phyloP scores from a whole-genome alignment of 2,113 vertebrate genomes.

The Trichomycterus rosablanca region DNA sequence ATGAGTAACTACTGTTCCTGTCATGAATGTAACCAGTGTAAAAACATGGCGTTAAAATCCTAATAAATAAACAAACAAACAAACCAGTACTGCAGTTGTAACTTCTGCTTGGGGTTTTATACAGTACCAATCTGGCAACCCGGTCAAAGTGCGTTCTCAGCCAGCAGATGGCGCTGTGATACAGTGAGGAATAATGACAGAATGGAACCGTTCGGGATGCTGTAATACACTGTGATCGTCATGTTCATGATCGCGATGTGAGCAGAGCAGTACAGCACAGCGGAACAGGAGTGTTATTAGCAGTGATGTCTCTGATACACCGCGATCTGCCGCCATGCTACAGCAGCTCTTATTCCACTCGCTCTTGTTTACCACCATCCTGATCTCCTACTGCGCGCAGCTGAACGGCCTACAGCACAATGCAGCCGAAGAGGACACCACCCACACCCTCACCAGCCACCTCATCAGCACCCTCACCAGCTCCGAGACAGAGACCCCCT shows the following conservation, averaged over 20 bases:
- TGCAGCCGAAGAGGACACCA: slow-evolving; percentile 29
- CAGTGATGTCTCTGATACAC: slow-evolving; percentile 48
- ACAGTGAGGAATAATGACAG: slow-evolving; percentile 13
- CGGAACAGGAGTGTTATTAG: background rate
- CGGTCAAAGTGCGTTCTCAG: background rate
- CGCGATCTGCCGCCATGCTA: slow-evolving; percentile 42
- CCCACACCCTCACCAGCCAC: background rate
- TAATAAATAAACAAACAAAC: too few relatives aligned
- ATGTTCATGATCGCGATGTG: slow-evolving; percentile 12
- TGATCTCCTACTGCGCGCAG: slow-evolving; percentile 40
- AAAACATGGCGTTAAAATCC: too few relatives aligned
- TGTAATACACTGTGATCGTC: slow-evolving; percentile 13
- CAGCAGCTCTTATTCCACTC: slow-evolving; percentile 26
- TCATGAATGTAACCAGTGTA: too few relatives aligned
- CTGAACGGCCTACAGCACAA: slow-evolving; percentile 40
- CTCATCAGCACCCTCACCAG: background rate
- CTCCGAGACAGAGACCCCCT: background rate
- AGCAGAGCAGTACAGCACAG: background rate
- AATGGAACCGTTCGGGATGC: slow-evolving; percentile 3
- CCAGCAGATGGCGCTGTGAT: slow-evolving; percentile 29
- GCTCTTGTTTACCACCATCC: slow-evolving; percentile 37
- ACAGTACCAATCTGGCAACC: slow-evolving; percentile 18
- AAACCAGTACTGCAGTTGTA: too few relatives aligned
- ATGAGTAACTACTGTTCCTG: too few relatives aligned
- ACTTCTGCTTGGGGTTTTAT: too few relatives aligned